A percentile compares a stretch with the other conserved stretches of the same genome.
Evolutionary conservation across 2,888 invertebrate genomes (phyloP).

Genomic region (Blastobasis lacticolella): DNA sequence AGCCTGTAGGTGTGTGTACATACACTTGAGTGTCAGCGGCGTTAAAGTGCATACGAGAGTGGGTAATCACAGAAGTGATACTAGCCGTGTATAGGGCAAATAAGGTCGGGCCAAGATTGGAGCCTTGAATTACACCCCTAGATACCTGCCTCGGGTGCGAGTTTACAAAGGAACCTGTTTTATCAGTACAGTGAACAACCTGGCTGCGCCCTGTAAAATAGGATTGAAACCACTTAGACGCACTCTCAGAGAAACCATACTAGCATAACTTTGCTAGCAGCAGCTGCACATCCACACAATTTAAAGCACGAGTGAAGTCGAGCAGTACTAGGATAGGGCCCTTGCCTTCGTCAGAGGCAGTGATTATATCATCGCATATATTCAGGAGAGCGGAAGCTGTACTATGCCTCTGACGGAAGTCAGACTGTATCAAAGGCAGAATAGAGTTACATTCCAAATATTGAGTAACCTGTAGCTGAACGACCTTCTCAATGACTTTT

Average conservation of each 20-base stretch:
- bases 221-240: neutral
- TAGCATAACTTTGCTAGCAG: neutral
- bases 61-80: no score
- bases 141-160: neutral
- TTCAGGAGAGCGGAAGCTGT: neutral
- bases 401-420: neutral
- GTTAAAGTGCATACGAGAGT: no score
- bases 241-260: neutral
- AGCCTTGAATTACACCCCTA: neutral
- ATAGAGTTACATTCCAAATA: neutral
- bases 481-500: neutral
- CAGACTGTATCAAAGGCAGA: neutral
- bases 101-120: no score
- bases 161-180: neutral
- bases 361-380: neutral
- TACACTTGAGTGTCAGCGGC: no score
- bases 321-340: neutral
- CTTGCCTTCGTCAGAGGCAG: neutral
- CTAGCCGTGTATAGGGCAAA: no score
- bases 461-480: neutral
- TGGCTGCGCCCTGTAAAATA: neutral
- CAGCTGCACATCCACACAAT: neutral
- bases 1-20: no score
- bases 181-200: neutral
- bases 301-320: neutral